phyloP scores from a whole-genome alignment of 2,797 vertebrate genomes.

The Mastacembelus armatus region DNA sequence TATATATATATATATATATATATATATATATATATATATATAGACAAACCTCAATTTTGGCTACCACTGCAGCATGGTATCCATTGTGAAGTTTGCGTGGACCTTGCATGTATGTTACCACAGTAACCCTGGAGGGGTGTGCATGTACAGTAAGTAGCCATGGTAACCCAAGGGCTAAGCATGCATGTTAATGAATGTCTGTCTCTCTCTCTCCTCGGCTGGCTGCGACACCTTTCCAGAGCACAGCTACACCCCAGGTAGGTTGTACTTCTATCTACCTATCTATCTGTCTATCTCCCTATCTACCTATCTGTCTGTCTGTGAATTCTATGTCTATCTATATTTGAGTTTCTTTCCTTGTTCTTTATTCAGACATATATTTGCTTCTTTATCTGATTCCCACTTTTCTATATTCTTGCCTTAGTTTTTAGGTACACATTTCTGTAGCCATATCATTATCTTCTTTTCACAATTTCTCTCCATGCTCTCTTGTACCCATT shows the following conservation, averaged over 20 bases:
- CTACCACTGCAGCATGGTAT: slow-evolving; percentile 76
- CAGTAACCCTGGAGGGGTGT: slow-evolving; percentile 76
- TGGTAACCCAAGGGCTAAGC: slow-evolving; percentile 91
- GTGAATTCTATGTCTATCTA: slow-evolving; percentile 9
- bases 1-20: slow-evolving; percentile 15
- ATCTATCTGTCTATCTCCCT: slow-evolving; percentile 7
- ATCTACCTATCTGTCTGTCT: slow-evolving; percentile 16
- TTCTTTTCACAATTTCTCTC: background rate
- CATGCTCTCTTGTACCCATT: background rate
- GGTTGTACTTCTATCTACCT: slow-evolving; percentile 82
- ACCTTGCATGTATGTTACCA: slow-evolving; percentile 76
- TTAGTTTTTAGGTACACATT: slow-evolving; percentile 55
- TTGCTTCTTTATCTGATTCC: slow-evolving; percentile 15
- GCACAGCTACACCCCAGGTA: slow-evolving; percentile 99
- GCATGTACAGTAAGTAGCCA: slow-evolving; percentile 94
- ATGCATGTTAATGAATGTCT: slow-evolving; percentile 99
- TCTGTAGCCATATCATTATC: slow-evolving; percentile 8
- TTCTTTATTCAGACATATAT: slow-evolving; percentile 27
- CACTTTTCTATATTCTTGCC: slow-evolving; percentile 15
- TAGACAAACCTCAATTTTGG: slow-evolving; percentile 60
- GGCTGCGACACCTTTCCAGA: slow-evolving; percentile 93
- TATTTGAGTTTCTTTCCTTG: slow-evolving; percentile 22
- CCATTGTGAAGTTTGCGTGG: slow-evolving; percentile 73
- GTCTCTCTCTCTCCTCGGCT: slow-evolving; percentile 97
- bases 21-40: slow-evolving; percentile 14